Conservation (phyloP, 2,797 vertebrate genomes). For the Chaetodon trifasciatus region DNA sequence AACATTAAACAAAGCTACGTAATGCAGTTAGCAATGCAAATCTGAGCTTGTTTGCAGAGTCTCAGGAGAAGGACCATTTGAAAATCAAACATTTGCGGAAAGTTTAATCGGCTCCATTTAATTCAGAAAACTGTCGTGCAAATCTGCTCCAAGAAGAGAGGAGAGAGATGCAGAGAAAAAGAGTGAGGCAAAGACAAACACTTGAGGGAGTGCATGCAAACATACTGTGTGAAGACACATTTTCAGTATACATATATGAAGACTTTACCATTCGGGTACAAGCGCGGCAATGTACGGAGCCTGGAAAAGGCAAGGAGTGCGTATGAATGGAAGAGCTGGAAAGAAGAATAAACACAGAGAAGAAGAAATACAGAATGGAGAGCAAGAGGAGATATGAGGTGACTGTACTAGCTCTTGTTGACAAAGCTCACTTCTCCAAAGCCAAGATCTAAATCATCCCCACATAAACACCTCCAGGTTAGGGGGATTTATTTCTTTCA, state of each 20-base stretch:
- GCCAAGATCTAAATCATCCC: conserved; percentile 62
- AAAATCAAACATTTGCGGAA: conserved; percentile 22
- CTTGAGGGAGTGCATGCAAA: not conserved
- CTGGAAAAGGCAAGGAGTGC: not conserved
- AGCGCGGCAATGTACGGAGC: not conserved
- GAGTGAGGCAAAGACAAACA: not conserved
- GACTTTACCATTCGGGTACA: not conserved
- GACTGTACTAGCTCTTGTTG: conserved; percentile 60
- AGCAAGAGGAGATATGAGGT: conserved; percentile 42
- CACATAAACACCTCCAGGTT: conserved; percentile 61
- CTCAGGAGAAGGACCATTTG: conserved; percentile 4
- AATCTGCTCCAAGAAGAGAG: not conserved
- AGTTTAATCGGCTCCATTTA: conserved; percentile 3
- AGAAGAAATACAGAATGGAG: conserved; percentile 29
- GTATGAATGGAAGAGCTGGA: conserved; percentile 15
- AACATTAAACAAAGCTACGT: not conserved
- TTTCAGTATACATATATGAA: not conserved
- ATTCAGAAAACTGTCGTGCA: not conserved
- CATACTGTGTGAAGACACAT: not conserved
- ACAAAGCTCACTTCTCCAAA: conserved; percentile 60
- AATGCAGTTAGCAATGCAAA: not conserved
- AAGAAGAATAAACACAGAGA: conserved; percentile 15
- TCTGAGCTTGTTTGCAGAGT: not conserved
- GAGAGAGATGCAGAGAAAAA: not conserved
- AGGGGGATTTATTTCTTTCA: conserved; percentile 60